Evolutionary conservation across 2,888 invertebrate species (phyloP).

Genomic region (Campoletis raptor): DNA sequence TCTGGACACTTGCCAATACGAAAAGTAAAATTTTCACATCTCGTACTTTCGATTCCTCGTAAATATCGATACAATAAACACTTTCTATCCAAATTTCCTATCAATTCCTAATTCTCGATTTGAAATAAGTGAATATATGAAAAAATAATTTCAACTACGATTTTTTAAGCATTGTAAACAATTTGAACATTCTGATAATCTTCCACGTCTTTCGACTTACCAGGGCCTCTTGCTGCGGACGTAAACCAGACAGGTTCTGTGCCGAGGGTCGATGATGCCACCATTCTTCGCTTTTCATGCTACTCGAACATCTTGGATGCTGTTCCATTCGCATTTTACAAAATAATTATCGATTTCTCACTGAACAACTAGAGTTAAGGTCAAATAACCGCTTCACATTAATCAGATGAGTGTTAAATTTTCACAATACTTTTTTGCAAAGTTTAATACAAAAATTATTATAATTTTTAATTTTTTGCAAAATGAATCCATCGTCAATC

Average conservation of each 20-base stretch:
- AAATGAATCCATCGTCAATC: too few species aligned
- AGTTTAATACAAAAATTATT: too few species aligned
- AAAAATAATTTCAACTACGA: background rate
- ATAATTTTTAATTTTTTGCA: too few species aligned
- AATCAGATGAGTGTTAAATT: too few species aligned
- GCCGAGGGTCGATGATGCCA: constrained; percentile 75
- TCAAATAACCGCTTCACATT: too few species aligned
- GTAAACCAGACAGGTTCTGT: constrained; percentile 73
- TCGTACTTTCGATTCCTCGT: background rate
- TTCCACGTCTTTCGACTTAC: constrained; percentile 70
- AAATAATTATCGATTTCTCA: background rate
- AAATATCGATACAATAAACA: background rate
- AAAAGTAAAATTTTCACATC: constrained; percentile 48
- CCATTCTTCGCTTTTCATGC: constrained; percentile 74
- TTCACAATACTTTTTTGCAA: too few species aligned
- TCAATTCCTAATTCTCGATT: background rate
- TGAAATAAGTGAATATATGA: background rate
- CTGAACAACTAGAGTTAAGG: background rate
- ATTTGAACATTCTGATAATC: background rate
- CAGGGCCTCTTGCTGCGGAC: constrained; percentile 76
- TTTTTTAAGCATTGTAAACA: background rate
- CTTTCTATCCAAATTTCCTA: background rate
- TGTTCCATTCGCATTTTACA: constrained; percentile 56
- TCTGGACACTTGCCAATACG: constrained; percentile 73
- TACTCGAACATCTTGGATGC: constrained; percentile 74